Conservation (phyloP, 2,113 vertebrate genomes). For the Amblyopsis rosae region DNA sequence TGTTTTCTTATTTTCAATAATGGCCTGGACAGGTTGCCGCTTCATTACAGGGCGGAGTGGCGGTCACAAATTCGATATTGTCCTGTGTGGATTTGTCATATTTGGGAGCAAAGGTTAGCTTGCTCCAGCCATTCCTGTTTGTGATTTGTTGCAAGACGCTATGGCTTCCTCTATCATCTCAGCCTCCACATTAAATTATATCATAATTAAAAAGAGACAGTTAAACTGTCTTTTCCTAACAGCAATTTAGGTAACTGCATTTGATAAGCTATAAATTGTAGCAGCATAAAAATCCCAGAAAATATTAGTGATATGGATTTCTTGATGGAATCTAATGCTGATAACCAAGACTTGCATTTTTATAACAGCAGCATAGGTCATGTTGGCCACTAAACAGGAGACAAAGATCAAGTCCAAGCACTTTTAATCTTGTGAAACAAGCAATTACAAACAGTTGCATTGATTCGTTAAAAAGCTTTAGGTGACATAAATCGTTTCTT, state of each 20-base stretch:
- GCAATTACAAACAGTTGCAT: constrained; percentile 99
- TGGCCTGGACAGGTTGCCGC: no score
- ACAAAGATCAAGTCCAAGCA: constrained; percentile 92
- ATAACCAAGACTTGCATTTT: constrained; percentile 80
- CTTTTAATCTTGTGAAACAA: constrained; percentile 99
- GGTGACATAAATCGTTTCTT: constrained; percentile 99
- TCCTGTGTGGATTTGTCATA: constrained; percentile 9
- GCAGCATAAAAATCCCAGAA: constrained; percentile 96
- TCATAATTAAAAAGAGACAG: constrained; percentile 97
- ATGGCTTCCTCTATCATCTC: constrained; percentile 81
- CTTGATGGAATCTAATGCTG: constrained; percentile 90
- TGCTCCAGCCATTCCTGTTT: constrained; percentile 85
- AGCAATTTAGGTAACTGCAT: constrained; percentile 99
- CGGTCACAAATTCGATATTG: not conserved
- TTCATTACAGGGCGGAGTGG: not conserved
- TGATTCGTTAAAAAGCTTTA: constrained; percentile 99
- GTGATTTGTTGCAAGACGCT: constrained; percentile 83
- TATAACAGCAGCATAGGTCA: constrained; percentile 86
- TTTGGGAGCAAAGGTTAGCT: constrained; percentile 81
- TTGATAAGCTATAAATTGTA: constrained; percentile 98
- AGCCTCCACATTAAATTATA: constrained; percentile 93
- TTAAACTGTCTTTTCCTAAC: constrained; percentile 97
- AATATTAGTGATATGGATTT: constrained; percentile 97
- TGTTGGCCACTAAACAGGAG: constrained; percentile 91
- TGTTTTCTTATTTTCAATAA: no score